These are phyloP conservation scores for Potamarius usumacintae DNA, from an alignment of 2,113 vertebrate genomes.

Conservation along the genomic window DNA sequence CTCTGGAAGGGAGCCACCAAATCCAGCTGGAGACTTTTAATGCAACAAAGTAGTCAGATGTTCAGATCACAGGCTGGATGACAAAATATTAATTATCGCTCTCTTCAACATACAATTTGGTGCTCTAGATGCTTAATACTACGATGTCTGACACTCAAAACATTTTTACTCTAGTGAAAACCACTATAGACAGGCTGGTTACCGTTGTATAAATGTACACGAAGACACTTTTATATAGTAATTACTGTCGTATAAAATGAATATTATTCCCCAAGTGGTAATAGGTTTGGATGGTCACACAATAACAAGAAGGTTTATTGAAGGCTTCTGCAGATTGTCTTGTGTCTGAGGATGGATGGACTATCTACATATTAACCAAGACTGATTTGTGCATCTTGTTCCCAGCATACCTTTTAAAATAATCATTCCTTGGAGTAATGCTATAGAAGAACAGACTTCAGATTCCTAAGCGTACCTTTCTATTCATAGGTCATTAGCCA, in stretches of 20 bases:
- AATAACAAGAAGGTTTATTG: neutral
- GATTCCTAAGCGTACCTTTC: neutral
- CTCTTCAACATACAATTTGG: neutral
- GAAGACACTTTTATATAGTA: neutral
- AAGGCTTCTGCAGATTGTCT: neutral
- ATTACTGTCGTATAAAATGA: neutral
- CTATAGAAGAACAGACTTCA: neutral
- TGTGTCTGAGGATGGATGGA: neutral
- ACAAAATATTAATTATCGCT: conserved; percentile 9
- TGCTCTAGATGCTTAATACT: neutral
- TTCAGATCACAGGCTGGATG: conserved; percentile 6
- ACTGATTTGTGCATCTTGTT: neutral
- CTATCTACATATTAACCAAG: neutral
- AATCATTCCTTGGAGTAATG: neutral
- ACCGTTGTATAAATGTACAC: neutral
- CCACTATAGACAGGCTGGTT: neutral
- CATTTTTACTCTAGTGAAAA: neutral
- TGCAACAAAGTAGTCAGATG: conserved; percentile 24
- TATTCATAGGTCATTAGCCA: neutral
- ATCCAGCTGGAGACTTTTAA: conserved; percentile 20
- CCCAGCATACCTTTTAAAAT: neutral
- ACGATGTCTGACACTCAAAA: neutral
- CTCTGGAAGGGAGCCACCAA: conserved; percentile 4
- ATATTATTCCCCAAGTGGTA: neutral
- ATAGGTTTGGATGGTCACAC: too few relatives aligned